Evolutionary conservation across 1,140 invertebrate genomes (phyloP).

Genomic region (Drosophila watanabei): DNA sequence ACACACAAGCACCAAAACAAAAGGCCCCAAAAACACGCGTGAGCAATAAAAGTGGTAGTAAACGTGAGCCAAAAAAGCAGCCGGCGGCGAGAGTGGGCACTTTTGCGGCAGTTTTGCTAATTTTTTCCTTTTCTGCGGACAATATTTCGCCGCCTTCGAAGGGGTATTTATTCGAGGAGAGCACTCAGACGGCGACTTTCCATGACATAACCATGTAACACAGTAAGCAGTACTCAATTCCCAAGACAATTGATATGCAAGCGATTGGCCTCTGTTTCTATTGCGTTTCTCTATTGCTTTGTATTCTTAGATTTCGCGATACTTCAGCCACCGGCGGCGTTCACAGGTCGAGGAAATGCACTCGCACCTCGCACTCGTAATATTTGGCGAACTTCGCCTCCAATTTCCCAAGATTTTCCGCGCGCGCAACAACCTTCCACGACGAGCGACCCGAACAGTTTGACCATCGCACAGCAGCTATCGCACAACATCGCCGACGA

Average conservation of each 20-base stretch:
- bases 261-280: conserved; percentile 30
- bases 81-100: conserved; percentile 14
- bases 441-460: conserved; percentile 26
- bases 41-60: conserved; percentile 34
- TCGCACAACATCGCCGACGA: conserved; percentile 4
- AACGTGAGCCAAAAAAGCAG: conserved; percentile 18
- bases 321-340: conserved; percentile 26
- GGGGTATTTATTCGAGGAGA: conserved; percentile 12
- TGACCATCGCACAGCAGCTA: background rate
- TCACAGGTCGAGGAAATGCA: conserved; percentile 36
- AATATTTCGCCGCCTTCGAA: conserved; percentile 21
- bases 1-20: conserved; percentile 45
- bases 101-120: conserved; percentile 26
- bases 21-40: conserved; percentile 37
- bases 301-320: conserved; percentile 28
- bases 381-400: conserved; percentile 15
- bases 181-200: conserved; percentile 35
- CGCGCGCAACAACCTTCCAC: conserved; percentile 48
- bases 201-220: conserved; percentile 62
- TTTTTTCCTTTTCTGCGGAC: conserved; percentile 33
- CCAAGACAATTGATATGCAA: conserved; percentile 44
- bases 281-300: conserved; percentile 14
- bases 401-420: conserved; percentile 31
- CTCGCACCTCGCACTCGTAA: conserved; percentile 51
- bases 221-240: conserved; percentile 49